A percentile compares a stretch with the other conserved stretches of the same genome.
Conservation (phyloP, 2,113 vertebrate species). For the Turdus rufiventris region DNA sequence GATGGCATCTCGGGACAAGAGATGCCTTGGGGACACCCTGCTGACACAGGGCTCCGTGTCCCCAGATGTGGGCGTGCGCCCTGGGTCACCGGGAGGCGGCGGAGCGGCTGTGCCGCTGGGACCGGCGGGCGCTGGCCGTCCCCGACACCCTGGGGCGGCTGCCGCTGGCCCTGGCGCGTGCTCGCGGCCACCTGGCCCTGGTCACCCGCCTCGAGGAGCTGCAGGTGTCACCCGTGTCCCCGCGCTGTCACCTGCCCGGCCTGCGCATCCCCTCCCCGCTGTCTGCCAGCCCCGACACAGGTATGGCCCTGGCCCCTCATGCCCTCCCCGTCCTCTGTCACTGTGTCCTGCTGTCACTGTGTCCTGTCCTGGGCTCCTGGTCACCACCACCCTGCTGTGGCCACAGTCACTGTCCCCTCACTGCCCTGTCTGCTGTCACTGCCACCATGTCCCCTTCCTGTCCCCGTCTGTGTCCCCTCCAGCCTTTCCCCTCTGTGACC, state of each 20-base stretch:
- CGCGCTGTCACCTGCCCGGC: not conserved
- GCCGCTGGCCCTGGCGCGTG: not conserved
- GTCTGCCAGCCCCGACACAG: not conserved
- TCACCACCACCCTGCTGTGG: not conserved
- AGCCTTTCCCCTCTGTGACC: rapidly evolving
- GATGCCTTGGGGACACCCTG: rapidly evolving
- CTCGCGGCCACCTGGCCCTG: not conserved
- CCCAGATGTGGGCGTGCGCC: not conserved
- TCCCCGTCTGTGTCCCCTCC: not conserved
- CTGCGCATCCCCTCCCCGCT: not conserved
- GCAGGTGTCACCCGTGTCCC: not conserved
- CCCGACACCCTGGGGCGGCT: not conserved
- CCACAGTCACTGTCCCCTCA: not conserved
- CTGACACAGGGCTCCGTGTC: rapidly evolving
- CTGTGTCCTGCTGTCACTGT: not conserved
- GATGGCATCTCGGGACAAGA: rapidly evolving
- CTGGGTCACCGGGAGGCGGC: conserved; percentile 1
- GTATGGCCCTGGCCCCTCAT: not conserved
- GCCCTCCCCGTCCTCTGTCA: too few species aligned
- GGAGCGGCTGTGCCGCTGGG: conserved; percentile 10
- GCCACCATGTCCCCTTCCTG: not conserved
- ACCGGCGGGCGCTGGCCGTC: not conserved
- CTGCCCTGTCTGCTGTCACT: not conserved
- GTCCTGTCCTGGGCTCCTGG: rapidly evolving
- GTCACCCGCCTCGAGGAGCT: not conserved